A percentile compares a stretch with the other conserved stretches of the same genome.
Evolutionary conservation across 1,140 invertebrate species (phyloP).

Genomic region (Ylistrum balloti): DNA sequence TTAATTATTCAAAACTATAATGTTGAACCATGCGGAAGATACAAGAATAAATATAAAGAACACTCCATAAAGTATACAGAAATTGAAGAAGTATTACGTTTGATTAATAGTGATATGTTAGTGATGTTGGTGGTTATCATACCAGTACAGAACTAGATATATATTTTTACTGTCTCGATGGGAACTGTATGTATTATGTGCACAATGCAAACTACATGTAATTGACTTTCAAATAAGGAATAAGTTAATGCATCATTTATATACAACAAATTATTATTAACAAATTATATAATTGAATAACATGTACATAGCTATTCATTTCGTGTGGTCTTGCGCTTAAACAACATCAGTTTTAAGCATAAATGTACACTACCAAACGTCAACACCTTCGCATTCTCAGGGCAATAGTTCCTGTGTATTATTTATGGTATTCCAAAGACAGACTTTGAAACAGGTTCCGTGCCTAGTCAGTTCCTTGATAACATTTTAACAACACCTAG

Average conservation of each 20-base stretch:
- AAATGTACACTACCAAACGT: background rate
- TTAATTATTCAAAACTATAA: too few relatives aligned
- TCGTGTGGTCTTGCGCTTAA: background rate
- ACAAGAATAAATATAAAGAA: too few relatives aligned
- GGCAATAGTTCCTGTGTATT: background rate
- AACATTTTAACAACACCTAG: background rate
- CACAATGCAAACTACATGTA: background rate
- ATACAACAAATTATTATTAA: background rate
- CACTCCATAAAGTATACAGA: too few relatives aligned
- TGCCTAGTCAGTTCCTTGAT: background rate
- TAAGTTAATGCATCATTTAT: background rate
- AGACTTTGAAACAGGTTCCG: background rate
- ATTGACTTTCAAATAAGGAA: slow-evolving; percentile 29
- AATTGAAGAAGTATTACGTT: too few relatives aligned
- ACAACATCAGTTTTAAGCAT: background rate
- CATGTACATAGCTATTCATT: background rate
- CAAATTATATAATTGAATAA: slow-evolving; percentile 21
- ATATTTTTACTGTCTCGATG: too few relatives aligned
- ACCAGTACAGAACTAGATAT: too few relatives aligned
- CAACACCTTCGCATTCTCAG: background rate
- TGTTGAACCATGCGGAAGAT: too few relatives aligned
- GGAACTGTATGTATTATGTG: background rate
- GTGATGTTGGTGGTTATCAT: too few relatives aligned
- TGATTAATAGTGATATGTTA: too few relatives aligned
- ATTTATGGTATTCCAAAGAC: slow-evolving; percentile 5